Evolutionary conservation across 92 coral and sea anemone genomes (phyloP).

Genomic region (Micromussa lordhowensis): DNA sequence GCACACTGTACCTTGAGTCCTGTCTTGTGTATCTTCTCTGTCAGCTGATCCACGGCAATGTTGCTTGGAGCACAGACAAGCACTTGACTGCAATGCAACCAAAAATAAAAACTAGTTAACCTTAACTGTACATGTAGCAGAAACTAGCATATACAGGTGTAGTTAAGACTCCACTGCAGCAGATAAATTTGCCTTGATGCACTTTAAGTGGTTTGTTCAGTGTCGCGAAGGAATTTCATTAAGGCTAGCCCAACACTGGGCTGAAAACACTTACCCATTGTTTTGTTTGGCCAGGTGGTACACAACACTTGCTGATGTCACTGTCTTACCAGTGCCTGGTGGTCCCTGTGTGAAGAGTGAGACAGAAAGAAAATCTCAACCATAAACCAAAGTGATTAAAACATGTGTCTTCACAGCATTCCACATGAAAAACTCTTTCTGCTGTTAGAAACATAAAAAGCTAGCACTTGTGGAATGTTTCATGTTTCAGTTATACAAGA

Average conservation of each 20-base stretch:
- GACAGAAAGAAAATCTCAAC: not conserved
- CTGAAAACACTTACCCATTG: constrained; percentile 77
- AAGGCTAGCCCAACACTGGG: not conserved
- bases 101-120: not conserved
- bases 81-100: constrained; percentile 76
- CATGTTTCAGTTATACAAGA: not conserved
- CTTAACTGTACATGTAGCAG: too few relatives aligned
- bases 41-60: constrained; percentile 98
- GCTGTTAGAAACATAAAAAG: not conserved
- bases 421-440: too few relatives aligned
- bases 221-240: not conserved
- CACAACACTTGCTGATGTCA: constrained; percentile 96
- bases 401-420: too few relatives aligned
- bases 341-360: constrained; percentile 77
- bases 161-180: not conserved
- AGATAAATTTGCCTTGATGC: not conserved
- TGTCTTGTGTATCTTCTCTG: constrained; percentile 99
- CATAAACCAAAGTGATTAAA: too few relatives aligned
- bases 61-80: constrained; percentile 99
- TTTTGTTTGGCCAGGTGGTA: constrained; percentile 95
- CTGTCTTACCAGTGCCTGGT: constrained; percentile 99
- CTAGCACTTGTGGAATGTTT: not conserved
- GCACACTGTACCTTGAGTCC: constrained; percentile 86
- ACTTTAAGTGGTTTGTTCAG: too few relatives aligned
- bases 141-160: too few relatives aligned